These are phyloP conservation scores for Hyposoter dolosus DNA, from an alignment of 2,888 invertebrate genomes.

Conservation along the genomic window DNA sequence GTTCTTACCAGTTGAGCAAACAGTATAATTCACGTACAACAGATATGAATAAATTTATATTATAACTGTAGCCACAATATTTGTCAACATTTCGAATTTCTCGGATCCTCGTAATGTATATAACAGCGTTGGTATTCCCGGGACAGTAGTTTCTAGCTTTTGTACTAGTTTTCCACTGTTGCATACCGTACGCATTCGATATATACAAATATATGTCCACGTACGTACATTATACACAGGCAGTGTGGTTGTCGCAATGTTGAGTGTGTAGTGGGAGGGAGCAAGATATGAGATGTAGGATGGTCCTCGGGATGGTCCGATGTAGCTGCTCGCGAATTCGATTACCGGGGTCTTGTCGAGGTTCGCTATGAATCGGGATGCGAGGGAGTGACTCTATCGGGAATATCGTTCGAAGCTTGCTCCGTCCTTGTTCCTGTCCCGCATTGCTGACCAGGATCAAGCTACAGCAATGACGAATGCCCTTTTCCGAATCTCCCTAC, in stretches of 20 bases:
- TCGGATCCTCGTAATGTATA: constrained; percentile 35
- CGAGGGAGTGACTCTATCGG: constrained; percentile 56
- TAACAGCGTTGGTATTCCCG: constrained; percentile 55
- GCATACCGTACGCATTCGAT: constrained; percentile 9
- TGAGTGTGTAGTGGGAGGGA: constrained; percentile 14
- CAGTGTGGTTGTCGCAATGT: constrained; percentile 3
- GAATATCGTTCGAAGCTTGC: constrained; percentile 52
- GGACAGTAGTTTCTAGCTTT: constrained; percentile 60
- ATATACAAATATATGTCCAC: constrained; percentile 1
- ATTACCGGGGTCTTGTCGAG: constrained; percentile 75
- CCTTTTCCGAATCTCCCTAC: constrained; percentile 57
- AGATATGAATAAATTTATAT: constrained; percentile 56
- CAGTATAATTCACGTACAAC: constrained; percentile 11
- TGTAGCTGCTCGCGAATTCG: constrained; percentile 70
- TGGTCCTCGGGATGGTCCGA: constrained; percentile 39
- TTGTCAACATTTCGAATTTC: constrained; percentile 43
- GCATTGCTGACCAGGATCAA: constrained; percentile 55
- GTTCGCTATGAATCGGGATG: constrained; percentile 25
- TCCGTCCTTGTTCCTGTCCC: constrained; percentile 37
- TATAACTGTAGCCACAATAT: constrained; percentile 48
- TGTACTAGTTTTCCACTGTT: constrained; percentile 61
- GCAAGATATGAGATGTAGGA: constrained; percentile 49
- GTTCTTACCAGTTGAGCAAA: constrained; percentile 21
- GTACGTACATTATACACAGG: constrained; percentile 1
- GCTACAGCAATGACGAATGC: constrained; percentile 77